These are phyloP conservation scores for Xestia rhomboidea DNA, from an alignment of 2,888 invertebrate genomes.

Conservation along the genomic window DNA sequence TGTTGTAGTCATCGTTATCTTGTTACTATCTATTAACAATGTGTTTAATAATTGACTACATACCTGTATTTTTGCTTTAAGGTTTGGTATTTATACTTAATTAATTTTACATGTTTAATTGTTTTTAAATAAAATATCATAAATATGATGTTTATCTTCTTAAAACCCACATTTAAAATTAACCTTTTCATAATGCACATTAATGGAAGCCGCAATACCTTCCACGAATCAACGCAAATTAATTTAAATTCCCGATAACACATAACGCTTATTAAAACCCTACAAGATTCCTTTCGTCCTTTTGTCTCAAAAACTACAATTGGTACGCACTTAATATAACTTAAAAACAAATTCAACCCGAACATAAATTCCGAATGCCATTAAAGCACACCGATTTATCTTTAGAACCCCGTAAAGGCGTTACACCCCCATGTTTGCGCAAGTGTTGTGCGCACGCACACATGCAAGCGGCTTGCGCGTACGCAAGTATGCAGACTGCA, in stretches of 20 bases:
- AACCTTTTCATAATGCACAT: conserved; percentile 22
- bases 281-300: conserved; percentile 49
- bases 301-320: conserved; percentile 65
- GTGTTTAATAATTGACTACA: neutral
- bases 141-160: conserved; percentile 6
- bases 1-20: neutral
- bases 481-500: conserved; percentile 35
- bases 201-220: conserved; percentile 11
- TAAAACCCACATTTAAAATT: conserved; percentile 7
- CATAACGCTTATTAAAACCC: conserved; percentile 54
- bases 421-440: conserved; percentile 85
- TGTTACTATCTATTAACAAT: neutral
- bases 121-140: neutral
- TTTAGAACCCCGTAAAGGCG: conserved; percentile 67
- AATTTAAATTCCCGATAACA: conserved; percentile 48
- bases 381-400: conserved; percentile 86
- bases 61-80: neutral
- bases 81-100: neutral
- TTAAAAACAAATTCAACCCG: conserved; percentile 81
- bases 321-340: conserved; percentile 73
- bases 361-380: conserved; percentile 88
- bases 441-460: conserved; percentile 78
- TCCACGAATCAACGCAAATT: conserved; percentile 39
- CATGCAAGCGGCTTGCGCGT: conserved; percentile 40
- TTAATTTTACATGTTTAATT: neutral